Evolutionary conservation across 2,113 vertebrate species (phyloP).

Genomic region (Petrocephalus zakoni): DNA sequence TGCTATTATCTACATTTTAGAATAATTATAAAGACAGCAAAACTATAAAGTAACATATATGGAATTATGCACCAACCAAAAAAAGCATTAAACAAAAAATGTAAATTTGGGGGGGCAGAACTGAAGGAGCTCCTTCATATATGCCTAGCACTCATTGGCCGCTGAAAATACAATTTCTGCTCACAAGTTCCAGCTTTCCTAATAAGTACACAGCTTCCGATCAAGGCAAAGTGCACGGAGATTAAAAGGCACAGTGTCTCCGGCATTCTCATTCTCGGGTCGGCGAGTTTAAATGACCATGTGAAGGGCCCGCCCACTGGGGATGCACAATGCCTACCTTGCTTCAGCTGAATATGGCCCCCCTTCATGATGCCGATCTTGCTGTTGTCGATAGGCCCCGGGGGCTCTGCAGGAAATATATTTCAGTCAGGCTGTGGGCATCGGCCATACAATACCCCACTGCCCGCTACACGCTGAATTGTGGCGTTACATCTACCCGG

Average conservation of each 20-base stretch:
- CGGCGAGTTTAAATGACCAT: background rate
- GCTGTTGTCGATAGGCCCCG: conserved; percentile 92
- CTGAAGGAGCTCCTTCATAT: background rate
- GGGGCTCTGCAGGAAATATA: conserved; percentile 72
- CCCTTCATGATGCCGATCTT: conserved; percentile 82
- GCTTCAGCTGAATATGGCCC: conserved; percentile 88
- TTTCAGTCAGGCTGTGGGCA: background rate
- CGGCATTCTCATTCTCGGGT: background rate
- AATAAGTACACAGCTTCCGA: background rate
- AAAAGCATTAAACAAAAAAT: background rate
- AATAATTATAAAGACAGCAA: background rate
- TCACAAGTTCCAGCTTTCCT: background rate
- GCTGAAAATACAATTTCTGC: background rate
- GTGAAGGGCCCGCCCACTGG: background rate
- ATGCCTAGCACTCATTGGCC: background rate
- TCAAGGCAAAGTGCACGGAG: background rate
- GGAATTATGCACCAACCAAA: background rate
- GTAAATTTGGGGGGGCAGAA: background rate
- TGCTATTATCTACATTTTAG: background rate
- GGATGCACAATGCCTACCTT: conserved; percentile 62
- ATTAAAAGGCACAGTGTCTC: background rate
- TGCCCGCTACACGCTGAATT: background rate
- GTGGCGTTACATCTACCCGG: too few species aligned
- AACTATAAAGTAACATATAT: background rate
- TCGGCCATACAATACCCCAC: background rate